Evolutionary conservation across 2,888 invertebrate genomes (phyloP).

Genomic region (Halictus ligatus): DNA sequence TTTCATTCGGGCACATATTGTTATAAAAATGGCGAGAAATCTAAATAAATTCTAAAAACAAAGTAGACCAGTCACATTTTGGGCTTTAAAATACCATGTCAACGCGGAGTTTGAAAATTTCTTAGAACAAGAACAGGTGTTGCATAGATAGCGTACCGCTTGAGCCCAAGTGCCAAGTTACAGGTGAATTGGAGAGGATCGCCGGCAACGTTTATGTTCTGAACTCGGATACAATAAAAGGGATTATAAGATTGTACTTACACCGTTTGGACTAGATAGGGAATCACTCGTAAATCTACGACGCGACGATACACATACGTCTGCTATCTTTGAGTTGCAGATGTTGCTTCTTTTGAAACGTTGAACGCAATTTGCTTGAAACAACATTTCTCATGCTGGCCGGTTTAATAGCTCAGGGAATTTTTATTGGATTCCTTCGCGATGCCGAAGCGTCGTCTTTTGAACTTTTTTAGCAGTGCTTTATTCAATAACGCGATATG

Average conservation of each 20-base stretch:
- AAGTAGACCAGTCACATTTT: neutral
- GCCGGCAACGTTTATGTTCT: neutral
- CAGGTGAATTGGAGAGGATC: neutral
- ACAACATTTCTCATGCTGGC: neutral
- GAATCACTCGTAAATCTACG: neutral
- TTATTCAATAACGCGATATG: too few species aligned
- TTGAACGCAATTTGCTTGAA: neutral
- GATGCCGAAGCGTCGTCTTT: neutral
- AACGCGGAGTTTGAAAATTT: neutral
- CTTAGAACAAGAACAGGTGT: neutral
- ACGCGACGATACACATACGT: neutral
- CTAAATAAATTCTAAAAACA: neutral
- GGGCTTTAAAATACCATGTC: neutral
- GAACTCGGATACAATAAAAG: constrained; percentile 1
- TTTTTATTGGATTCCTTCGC: neutral
- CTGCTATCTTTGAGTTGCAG: neutral
- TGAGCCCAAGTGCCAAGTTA: neutral
- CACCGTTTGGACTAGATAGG: constrained; percentile 1
- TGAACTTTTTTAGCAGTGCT: neutral
- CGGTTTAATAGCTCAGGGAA: neutral
- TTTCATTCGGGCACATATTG: too few species aligned
- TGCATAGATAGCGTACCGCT: neutral
- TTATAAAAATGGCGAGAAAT: neutral
- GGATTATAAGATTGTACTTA: neutral
- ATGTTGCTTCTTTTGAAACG: neutral